These are phyloP conservation scores for Sapajus apella DNA, from an alignment of 2,113 vertebrate species.

Conservation along the genomic window DNA sequence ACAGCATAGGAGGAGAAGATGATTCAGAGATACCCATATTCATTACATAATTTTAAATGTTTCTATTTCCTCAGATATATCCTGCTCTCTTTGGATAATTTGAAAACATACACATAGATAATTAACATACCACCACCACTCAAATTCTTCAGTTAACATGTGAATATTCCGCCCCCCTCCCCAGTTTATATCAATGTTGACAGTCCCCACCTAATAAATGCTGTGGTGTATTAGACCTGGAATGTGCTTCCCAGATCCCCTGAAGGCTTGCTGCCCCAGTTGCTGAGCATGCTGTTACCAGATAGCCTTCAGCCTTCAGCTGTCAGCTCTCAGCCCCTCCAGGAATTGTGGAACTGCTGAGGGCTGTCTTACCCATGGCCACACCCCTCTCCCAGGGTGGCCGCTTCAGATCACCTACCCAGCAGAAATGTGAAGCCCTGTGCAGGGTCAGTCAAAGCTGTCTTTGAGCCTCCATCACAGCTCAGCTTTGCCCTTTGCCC, in stretches of 20 bases:
- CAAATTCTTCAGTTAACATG: not conserved
- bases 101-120: not conserved
- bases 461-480: not conserved
- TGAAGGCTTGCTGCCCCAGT: not conserved
- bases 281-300: not conserved
- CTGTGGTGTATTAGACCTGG: not conserved
- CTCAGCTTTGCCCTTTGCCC: not conserved
- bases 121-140: not conserved
- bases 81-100: not conserved
- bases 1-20: not conserved
- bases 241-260: not conserved
- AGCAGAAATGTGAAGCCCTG: not conserved
- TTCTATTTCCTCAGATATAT: not conserved
- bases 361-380: not conserved
- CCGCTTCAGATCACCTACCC: not conserved
- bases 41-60: not conserved
- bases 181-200: not conserved
- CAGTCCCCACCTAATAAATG: not conserved
- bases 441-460: not conserved
- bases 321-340: not conserved
- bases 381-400: not conserved
- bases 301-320: not conserved
- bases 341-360: not conserved
- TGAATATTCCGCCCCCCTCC: not conserved
- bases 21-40: not conserved